Conservation (phyloP, 2,888 invertebrate genomes). For the Smittia aterrima region DNA sequence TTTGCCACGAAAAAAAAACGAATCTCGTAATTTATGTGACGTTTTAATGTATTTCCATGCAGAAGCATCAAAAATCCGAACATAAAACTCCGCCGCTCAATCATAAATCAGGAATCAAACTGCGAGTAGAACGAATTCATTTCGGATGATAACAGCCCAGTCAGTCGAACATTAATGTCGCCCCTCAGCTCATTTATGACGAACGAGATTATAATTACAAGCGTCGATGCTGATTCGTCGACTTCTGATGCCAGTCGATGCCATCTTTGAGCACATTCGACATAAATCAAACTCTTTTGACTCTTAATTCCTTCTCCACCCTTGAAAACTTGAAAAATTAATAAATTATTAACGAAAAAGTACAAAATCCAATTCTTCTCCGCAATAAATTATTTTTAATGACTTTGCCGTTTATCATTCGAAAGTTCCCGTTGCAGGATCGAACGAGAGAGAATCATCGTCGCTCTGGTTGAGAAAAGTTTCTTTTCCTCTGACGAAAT, state of each 20-base stretch:
- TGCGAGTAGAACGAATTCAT: slow-evolving; percentile 33
- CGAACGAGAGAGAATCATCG: not conserved
- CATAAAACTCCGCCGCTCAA: slow-evolving; percentile 31
- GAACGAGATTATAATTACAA: slow-evolving; percentile 19
- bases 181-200: not conserved
- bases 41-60: slow-evolving; percentile 40
- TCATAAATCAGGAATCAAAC: slow-evolving; percentile 36
- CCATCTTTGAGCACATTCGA: not conserved
- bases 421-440: not conserved
- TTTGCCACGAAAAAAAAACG: slow-evolving; percentile 26
- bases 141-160: slow-evolving; percentile 26
- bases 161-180: slow-evolving; percentile 1
- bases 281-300: not conserved
- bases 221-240: not conserved
- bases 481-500: not conserved
- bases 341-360: slow-evolving; percentile 35
- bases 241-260: not conserved
- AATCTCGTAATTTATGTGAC: slow-evolving; percentile 38
- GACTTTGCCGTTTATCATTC: slow-evolving; percentile 35
- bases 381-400: slow-evolving; percentile 37
- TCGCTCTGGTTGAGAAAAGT: not conserved
- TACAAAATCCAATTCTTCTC: slow-evolving; percentile 4
- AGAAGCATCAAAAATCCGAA: slow-evolving; percentile 19
- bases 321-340: slow-evolving; percentile 30
- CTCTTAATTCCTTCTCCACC: slow-evolving; percentile 27